Conservation (phyloP, 2,888 invertebrate species). For the Ectemnius lituratus region DNA sequence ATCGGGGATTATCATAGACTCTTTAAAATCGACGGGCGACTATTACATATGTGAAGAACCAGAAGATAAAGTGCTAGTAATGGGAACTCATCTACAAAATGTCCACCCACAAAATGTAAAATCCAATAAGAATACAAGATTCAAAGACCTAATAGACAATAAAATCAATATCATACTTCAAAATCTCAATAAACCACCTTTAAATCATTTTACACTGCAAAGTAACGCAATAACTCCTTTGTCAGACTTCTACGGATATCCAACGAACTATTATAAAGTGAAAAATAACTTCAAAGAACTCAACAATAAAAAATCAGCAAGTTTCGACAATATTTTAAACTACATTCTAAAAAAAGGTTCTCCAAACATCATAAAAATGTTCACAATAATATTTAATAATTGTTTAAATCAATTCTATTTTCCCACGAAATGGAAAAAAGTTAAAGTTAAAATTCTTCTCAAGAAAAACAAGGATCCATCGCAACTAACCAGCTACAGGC, state of each 20-base stretch:
- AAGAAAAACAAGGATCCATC: slow-evolving; percentile 34
- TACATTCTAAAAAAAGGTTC: slow-evolving; percentile 26
- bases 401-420: slow-evolving; percentile 49
- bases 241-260: not conserved
- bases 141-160: not conserved
- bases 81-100: no score
- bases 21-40: no score
- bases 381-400: slow-evolving; percentile 30
- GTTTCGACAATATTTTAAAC: slow-evolving; percentile 6
- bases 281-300: not conserved
- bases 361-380: not conserved
- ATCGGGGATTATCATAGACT: no score
- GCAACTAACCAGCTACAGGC: slow-evolving; percentile 21
- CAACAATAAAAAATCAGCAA: slow-evolving; percentile 23
- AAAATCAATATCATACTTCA: not conserved
- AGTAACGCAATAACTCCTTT: not conserved
- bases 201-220: not conserved
- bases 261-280: not conserved
- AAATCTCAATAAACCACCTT: not conserved
- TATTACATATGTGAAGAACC: no score
- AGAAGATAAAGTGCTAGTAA: no score
- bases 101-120: no score
- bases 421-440: slow-evolving; percentile 37
- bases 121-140: not conserved
- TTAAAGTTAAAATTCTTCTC: slow-evolving; percentile 27